phyloP scores from a whole-genome alignment of 1,140 invertebrate genomes.

The Steinernema feltiae region DNA sequence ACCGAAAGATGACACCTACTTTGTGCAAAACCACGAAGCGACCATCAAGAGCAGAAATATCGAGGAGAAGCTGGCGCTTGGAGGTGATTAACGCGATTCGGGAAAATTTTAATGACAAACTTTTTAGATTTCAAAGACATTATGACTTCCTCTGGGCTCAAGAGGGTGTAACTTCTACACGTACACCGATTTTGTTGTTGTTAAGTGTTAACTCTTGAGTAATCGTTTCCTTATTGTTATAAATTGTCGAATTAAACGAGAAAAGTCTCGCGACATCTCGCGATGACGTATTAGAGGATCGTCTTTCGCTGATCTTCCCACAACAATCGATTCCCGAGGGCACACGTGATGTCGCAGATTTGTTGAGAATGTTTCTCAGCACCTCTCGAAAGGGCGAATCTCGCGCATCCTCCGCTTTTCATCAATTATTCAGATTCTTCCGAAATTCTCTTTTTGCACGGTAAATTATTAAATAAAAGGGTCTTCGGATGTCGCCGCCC shows the following conservation, averaged over 20 bases:
- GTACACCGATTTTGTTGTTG: no score
- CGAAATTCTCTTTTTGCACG: neutral
- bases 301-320: neutral
- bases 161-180: no score
- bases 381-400: no score
- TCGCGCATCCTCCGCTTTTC: neutral
- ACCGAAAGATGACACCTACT: slow-evolving; percentile 25
- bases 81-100: neutral
- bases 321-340: neutral
- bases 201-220: no score
- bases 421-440: neutral
- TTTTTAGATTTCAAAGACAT: neutral
- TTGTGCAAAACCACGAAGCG: slow-evolving; percentile 36
- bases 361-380: neutral
- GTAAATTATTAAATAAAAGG: neutral
- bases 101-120: neutral
- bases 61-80: slow-evolving; percentile 37
- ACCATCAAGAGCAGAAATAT: slow-evolving; percentile 40
- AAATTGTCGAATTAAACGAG: no score
- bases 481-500: neutral
- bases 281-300: neutral
- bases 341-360: neutral
- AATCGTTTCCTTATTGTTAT: no score
- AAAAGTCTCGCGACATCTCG: neutral
- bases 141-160: neutral